Conservation (phyloP, 2,797 vertebrate species). For the Hippopotamyrus pictus region DNA sequence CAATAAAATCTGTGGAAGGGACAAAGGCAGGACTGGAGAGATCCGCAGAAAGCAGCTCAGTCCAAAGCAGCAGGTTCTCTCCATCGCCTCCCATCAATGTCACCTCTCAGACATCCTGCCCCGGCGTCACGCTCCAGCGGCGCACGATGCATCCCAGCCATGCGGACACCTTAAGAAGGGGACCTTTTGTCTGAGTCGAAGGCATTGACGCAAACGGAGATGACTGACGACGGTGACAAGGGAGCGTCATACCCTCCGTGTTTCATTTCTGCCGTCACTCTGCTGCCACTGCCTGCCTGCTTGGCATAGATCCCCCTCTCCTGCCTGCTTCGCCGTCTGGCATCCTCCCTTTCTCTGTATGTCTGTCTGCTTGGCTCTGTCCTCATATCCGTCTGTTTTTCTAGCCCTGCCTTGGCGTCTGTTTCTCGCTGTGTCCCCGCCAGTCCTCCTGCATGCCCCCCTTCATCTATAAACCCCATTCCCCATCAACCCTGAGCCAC, state of each 20-base stretch:
- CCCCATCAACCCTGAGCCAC: not conserved
- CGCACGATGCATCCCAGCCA: not conserved
- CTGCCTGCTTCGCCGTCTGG: not conserved
- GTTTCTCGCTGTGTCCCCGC: not conserved
- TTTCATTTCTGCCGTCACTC: not conserved
- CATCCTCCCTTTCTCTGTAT: not conserved
- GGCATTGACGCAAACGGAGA: not conserved
- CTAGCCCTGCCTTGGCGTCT: not conserved
- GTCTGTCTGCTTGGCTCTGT: not conserved
- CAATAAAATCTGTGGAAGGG: not conserved
- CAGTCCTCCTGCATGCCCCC: not conserved
- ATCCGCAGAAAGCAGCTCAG: not conserved
- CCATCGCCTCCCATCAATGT: not conserved
- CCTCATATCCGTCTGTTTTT: not conserved
- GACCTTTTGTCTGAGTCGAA: not conserved
- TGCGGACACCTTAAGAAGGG: not conserved
- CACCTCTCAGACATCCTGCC: not conserved
- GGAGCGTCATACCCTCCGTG: not conserved
- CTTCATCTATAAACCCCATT: not conserved
- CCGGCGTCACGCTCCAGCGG: not conserved
- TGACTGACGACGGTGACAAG: not conserved
- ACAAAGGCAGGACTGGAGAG: not conserved
- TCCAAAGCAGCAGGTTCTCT: not conserved
- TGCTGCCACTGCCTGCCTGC: not conserved
- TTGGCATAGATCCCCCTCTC: not conserved